Evolutionary conservation across 1,140 invertebrate genomes (phyloP).

Genomic region (Camponotus floridanus): DNA sequence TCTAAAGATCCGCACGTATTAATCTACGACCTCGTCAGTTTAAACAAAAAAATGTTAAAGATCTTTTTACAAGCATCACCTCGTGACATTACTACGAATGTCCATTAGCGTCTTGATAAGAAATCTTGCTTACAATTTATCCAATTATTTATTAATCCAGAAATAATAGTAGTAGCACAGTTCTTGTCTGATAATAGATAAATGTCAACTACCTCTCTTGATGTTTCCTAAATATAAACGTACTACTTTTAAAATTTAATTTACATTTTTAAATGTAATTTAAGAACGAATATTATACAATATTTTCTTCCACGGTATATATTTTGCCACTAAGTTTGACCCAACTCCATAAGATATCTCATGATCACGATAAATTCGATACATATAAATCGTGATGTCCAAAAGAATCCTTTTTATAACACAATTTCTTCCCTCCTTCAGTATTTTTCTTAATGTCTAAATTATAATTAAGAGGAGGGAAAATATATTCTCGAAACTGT

Average conservation of each 20-base stretch:
- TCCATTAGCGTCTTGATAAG: conserved; percentile 21
- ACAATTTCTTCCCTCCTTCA: neutral
- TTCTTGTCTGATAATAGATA: neutral
- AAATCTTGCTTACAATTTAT: conserved; percentile 18
- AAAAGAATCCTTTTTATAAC: neutral
- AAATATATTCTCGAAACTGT: conserved; percentile 13
- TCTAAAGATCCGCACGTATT: conserved; percentile 3
- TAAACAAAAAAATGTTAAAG: conserved; percentile 18
- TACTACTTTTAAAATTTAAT: conserved; percentile 16
- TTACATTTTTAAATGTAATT: neutral
- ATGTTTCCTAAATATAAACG: neutral
- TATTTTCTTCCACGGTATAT: neutral
- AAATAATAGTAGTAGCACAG: conserved; percentile 10
- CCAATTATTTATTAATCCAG: neutral
- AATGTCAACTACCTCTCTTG: neutral
- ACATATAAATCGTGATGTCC: neutral
- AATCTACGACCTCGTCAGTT: conserved; percentile 24
- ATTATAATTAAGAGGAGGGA: neutral
- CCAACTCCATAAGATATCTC: neutral
- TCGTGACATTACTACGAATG: neutral
- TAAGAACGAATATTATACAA: neutral
- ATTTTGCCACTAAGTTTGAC: neutral
- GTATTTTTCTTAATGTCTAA: neutral
- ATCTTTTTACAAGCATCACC: conserved; percentile 11
- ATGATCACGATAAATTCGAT: neutral